phyloP scores from a whole-genome alignment of 1,140 invertebrate species.

The Frieseomelitta varia region DNA sequence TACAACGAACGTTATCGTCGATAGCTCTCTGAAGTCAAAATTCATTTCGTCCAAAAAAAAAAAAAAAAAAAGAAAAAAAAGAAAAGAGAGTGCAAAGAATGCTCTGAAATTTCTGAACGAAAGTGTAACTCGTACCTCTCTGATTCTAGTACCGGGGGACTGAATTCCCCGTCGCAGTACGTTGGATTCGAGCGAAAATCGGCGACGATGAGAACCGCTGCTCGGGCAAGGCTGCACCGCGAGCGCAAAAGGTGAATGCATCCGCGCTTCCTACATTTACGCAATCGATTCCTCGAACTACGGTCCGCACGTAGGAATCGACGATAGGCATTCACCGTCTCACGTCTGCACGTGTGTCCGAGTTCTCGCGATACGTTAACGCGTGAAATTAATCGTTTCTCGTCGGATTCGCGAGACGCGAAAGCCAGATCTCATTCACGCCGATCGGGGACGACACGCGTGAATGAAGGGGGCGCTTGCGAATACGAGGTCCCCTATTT shows the following conservation, averaged over 20 bases:
- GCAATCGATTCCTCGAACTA: slow-evolving; percentile 75
- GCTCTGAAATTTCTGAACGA: no score
- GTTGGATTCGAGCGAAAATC: not conserved
- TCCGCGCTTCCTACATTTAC: slow-evolving; percentile 80
- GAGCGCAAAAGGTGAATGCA: slow-evolving; percentile 79
- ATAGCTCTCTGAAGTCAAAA: no score
- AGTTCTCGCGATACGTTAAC: slow-evolving; percentile 45
- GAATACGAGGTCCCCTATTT: no score
- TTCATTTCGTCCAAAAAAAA: no score
- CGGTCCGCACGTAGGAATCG: slow-evolving; percentile 70
- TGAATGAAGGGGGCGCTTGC: slow-evolving; percentile 54
- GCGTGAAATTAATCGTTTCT: slow-evolving; percentile 65
- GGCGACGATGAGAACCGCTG: slow-evolving; percentile 71
- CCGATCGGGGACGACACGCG: slow-evolving; percentile 50
- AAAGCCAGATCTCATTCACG: slow-evolving; percentile 61
- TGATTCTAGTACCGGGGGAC: no score
- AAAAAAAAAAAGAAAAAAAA: no score
- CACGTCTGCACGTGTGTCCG: slow-evolving; percentile 29
- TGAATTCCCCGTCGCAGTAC: not conserved
- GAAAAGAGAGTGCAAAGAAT: no score
- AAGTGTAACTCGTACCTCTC: no score
- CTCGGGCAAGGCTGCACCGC: slow-evolving; percentile 71
- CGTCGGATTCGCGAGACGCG: slow-evolving; percentile 42
- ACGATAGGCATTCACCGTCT: slow-evolving; percentile 32
- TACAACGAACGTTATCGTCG: no score